phyloP scores from a whole-genome alignment of 2,888 invertebrate species.

The Rhingia campestris region DNA sequence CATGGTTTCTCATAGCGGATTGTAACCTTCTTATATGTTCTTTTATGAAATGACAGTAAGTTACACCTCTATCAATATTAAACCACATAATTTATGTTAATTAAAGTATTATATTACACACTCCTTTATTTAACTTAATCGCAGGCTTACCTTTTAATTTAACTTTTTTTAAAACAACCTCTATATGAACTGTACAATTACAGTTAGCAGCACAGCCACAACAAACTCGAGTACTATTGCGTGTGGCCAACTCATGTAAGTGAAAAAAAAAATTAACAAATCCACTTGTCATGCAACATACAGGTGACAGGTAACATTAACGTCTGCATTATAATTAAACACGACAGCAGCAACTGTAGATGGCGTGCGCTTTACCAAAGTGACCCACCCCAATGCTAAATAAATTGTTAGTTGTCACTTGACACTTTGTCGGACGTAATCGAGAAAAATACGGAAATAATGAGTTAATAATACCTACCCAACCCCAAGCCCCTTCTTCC shows the following conservation, averaged over 20 bases:
- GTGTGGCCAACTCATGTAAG: slow-evolving; percentile 32
- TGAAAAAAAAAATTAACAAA: slow-evolving; percentile 3
- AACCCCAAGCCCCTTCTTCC: background rate
- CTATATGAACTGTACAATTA: slow-evolving; percentile 47
- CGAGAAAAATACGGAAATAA: slow-evolving; percentile 65
- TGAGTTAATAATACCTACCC: slow-evolving; percentile 51
- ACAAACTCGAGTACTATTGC: slow-evolving; percentile 20
- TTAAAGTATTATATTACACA: background rate
- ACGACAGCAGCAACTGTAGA: slow-evolving; percentile 21
- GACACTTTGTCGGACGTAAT: slow-evolving; percentile 64
- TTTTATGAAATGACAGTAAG: background rate
- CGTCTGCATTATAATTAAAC: slow-evolving; percentile 58
- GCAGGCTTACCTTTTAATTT: slow-evolving; percentile 16
- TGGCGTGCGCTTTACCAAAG: slow-evolving; percentile 51
- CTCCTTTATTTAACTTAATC: slow-evolving; percentile 55
- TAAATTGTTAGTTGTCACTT: slow-evolving; percentile 46
- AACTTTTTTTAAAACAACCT: slow-evolving; percentile 36
- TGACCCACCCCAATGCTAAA: slow-evolving; percentile 34
- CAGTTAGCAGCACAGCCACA: slow-evolving; percentile 48
- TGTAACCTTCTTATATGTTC: too few species aligned
- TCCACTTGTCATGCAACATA: slow-evolving; percentile 40
- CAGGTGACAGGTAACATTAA: slow-evolving; percentile 44
- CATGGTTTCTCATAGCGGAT: too few species aligned
- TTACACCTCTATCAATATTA: too few species aligned
- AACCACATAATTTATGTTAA: background rate